Evolutionary conservation across 2,797 vertebrate genomes (phyloP).

Genomic region (Chloroceryle amazona): DNA sequence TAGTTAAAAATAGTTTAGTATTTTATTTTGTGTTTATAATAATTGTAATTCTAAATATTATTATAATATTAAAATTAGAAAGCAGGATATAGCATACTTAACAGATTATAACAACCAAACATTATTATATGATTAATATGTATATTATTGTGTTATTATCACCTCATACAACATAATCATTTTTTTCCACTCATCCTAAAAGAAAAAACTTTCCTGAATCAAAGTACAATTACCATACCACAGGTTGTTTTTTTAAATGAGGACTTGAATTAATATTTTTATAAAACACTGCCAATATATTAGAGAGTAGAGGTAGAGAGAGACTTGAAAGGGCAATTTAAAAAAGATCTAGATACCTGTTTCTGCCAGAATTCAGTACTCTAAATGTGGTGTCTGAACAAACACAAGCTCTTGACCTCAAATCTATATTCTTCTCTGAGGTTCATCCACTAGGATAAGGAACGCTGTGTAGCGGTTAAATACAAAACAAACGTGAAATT

Average conservation of each 20-base stretch:
- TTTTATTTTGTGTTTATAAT: background rate
- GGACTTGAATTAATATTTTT: background rate
- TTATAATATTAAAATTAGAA: slow-evolving; percentile 61
- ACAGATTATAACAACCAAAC: slow-evolving; percentile 38
- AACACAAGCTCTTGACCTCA: slow-evolving; percentile 32
- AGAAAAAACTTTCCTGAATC: slow-evolving; percentile 60
- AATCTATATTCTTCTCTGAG: slow-evolving; percentile 20
- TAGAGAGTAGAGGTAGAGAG: background rate
- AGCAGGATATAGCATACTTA: slow-evolving; percentile 34
- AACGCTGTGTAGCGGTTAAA: slow-evolving; percentile 26
- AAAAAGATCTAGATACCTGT: slow-evolving; percentile 41
- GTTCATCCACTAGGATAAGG: background rate
- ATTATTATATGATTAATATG: background rate
- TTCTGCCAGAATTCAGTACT: slow-evolving; percentile 50
- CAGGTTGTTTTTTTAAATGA: background rate
- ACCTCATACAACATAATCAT: background rate
- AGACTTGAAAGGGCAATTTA: slow-evolving; percentile 24
- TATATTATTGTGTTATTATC: background rate
- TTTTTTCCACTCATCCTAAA: background rate
- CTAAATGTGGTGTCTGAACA: slow-evolving; percentile 54
- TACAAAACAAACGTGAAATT: slow-evolving; percentile 47
- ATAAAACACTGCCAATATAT: background rate
- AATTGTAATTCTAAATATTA: slow-evolving; percentile 39
- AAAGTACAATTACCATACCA: slow-evolving; percentile 41
- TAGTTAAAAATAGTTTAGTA: background rate